Conservation (phyloP, 2,888 invertebrate genomes). For the Erebia ligea region DNA sequence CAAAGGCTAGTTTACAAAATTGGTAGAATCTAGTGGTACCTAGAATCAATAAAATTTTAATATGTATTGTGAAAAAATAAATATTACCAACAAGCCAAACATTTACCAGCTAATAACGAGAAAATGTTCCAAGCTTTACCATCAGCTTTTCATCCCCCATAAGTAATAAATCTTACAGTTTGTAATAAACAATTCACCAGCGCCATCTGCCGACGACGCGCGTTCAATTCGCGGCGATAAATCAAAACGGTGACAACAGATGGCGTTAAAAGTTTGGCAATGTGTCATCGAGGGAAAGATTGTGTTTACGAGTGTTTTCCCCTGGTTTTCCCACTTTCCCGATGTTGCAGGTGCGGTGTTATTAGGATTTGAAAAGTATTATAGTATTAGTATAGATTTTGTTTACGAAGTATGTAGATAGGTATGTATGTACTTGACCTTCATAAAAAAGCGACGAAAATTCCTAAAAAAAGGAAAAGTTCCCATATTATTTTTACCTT, state of each 20-base stretch:
- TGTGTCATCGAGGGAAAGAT: conserved; percentile 62
- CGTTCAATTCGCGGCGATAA: conserved; percentile 66
- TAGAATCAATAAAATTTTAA: too few relatives aligned
- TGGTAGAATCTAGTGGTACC: too few relatives aligned
- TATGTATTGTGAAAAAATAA: too few relatives aligned
- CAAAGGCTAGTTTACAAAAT: too few relatives aligned
- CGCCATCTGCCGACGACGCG: conserved; percentile 70
- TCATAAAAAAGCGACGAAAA: too few relatives aligned
- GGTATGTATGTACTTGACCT: too few relatives aligned
- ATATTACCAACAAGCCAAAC: background rate
- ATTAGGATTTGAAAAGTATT: conserved; percentile 1
- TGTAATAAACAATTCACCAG: conserved; percentile 62
- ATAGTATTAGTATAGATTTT: too few relatives aligned
- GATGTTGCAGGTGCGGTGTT: conserved; percentile 45
- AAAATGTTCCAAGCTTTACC: conserved; percentile 5
- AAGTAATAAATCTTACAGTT: conserved; percentile 60
- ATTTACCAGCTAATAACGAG: background rate
- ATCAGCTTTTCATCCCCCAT: conserved; percentile 27
- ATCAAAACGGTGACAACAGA: conserved; percentile 69
- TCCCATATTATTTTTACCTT: too few relatives aligned
- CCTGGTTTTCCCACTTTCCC: conserved; percentile 36
- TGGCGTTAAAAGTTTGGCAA: conserved; percentile 68
- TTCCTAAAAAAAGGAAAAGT: too few relatives aligned
- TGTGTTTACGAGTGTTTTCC: conserved; percentile 62
- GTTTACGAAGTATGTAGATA: too few relatives aligned